phyloP scores from a whole-genome alignment of 2,113 vertebrate species.

The Catharus minimus region DNA sequence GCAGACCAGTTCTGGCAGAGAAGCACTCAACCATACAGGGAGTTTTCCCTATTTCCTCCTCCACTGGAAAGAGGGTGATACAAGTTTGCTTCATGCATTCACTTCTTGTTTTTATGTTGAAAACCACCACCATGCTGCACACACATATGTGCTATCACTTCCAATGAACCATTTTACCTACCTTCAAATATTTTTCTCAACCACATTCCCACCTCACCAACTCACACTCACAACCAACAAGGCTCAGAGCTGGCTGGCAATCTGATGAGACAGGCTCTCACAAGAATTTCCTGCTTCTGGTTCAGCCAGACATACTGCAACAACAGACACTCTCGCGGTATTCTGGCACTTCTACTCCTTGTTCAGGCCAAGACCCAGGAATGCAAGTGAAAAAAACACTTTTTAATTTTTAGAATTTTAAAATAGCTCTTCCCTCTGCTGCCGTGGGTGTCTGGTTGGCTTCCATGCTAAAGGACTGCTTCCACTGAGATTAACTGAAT shows the following conservation, averaged over 20 bases:
- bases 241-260: conserved; percentile 60
- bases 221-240: neutral
- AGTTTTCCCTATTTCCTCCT: neutral
- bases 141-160: neutral
- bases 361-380: conserved; percentile 59
- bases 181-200: neutral
- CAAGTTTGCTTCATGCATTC: neutral
- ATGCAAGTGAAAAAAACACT: conserved; percentile 41
- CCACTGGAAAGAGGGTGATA: neutral
- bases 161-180: neutral
- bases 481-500: conserved; percentile 7
- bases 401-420: conserved; percentile 51
- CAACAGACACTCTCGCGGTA: conserved; percentile 63
- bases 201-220: conserved; percentile 4
- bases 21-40: neutral
- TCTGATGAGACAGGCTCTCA: conserved; percentile 67
- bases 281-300: conserved; percentile 72
- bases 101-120: neutral
- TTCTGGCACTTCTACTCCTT: conserved; percentile 50
- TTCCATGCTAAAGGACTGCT: neutral
- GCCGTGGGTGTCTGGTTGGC: conserved; percentile 5
- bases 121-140: neutral
- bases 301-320: conserved; percentile 66
- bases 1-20: neutral
- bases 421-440: conserved; percentile 45